Conservation (phyloP, 2,797 vertebrate genomes). For the Phyllotis vaccarum region DNA sequence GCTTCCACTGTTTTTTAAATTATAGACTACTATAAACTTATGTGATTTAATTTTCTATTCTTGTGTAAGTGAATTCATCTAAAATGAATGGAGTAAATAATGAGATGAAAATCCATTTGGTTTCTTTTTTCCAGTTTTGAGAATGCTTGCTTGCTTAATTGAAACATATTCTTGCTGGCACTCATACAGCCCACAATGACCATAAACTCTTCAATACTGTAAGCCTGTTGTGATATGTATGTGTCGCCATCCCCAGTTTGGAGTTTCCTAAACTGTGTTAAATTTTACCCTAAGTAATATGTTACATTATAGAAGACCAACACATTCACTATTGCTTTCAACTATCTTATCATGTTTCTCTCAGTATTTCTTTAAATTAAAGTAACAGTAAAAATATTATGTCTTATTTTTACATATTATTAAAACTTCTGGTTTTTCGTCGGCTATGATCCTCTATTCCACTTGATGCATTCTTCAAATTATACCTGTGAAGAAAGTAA, state of each 20-base stretch:
- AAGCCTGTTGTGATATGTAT: background rate
- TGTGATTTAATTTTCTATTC: background rate
- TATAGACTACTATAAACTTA: background rate
- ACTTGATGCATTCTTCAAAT: background rate
- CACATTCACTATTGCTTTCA: background rate
- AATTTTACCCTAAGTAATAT: background rate
- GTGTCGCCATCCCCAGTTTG: background rate
- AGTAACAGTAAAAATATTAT: background rate
- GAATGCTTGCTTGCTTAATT: background rate
- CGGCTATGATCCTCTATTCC: background rate
- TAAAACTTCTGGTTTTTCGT: background rate
- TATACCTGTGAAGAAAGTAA: background rate
- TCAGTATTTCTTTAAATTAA: background rate
- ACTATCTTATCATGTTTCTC: background rate
- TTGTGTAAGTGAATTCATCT: no score
- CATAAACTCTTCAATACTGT: background rate
- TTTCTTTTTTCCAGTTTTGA: background rate
- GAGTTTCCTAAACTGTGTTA: background rate
- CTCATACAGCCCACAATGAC: background rate
- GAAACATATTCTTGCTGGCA: background rate
- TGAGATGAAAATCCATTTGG: background rate
- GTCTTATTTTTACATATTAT: background rate
- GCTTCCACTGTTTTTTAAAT: background rate
- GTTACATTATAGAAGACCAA: background rate
- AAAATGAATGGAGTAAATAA: background rate